Evolutionary conservation across 2,888 invertebrate species (phyloP), one percentile per base, ranked within the genome.

Genomic region (Dendrolimus pini): DNA sequence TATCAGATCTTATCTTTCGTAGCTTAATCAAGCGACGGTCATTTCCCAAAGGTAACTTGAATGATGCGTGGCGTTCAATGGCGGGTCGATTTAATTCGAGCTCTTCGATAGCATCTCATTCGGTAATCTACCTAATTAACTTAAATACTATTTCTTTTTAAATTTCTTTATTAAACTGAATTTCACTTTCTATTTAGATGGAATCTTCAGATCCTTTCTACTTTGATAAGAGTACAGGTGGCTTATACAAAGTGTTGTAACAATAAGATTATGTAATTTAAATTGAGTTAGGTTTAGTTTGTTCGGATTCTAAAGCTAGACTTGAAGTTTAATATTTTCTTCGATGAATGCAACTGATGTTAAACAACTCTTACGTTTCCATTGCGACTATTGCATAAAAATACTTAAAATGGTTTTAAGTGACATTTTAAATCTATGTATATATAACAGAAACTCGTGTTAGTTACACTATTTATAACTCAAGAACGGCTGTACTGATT

Each of bases 41-140:
- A 67, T 65, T 64, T 64, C 64, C 60, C 64, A 61, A 63, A 66
- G 59, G 54, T 59, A 61, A 56, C 54, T 54, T 55, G 54, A 58
- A 59, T 61, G 57, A 55, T 57, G 58, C 59, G 61, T 59, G 62
- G 67, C 67, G 69, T 66, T 68, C 63, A 69, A 65, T 66, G 72
- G 75, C 75, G 73, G 69, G 59, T 68, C 61, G 66, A 76, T 77
- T 77, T 76, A 75, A 77, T 77, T 73, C 73, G 65, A 68, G 66
- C 63, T 62, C 61, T 63, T 55, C 61, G 75, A 77, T 76, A 63
- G 59, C 75, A 78, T 78, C 75, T 59, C 54, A 9, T 52, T 55
- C 30, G 30, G 47, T 53, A 55, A 59, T 59, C 59, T 59, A 59
- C 70, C 66, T 69, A 76, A 72, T 76, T 70, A 73, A 71, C 64